These are phyloP conservation scores for Tromatobia lineatoria DNA, from an alignment of 2,888 invertebrate genomes.

Conservation along the genomic window DNA sequence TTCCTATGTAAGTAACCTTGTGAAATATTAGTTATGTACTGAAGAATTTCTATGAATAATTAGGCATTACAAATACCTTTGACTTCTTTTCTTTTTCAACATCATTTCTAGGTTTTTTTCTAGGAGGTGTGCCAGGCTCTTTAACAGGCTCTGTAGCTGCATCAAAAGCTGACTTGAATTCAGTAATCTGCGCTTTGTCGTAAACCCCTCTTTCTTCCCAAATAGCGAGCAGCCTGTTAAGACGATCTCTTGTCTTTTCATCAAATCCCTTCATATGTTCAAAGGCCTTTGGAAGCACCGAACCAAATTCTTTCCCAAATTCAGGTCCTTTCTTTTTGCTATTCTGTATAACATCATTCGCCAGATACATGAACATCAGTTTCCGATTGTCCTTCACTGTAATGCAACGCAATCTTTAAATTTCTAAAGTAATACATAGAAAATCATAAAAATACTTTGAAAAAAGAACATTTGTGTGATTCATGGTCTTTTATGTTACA, in stretches of 20 bases:
- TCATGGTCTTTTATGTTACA: background rate
- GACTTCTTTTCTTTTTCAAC: conserved; percentile 77
- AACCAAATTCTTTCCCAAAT: conserved; percentile 95
- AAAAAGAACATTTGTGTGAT: background rate
- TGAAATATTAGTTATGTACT: background rate
- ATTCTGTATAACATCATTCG: conserved; percentile 99
- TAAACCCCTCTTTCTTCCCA: conserved; percentile 98
- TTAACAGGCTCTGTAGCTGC: conserved; percentile 73
- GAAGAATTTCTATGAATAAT: background rate
- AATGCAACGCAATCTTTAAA: conserved; percentile 76
- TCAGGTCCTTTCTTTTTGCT: conserved; percentile 99
- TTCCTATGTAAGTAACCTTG: background rate
- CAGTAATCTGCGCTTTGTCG: conserved; percentile 92
- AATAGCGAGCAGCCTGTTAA: conserved; percentile 94
- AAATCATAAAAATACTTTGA: background rate
- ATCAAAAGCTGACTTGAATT: conserved; percentile 90
- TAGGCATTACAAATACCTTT: conserved; percentile 50
- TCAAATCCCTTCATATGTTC: conserved; percentile 93
- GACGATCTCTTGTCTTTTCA: conserved; percentile 92
- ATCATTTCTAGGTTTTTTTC: conserved; percentile 85
- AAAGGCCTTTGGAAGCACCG: conserved; percentile 93
- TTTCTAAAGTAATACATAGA: background rate
- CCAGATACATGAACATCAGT: conserved; percentile 98
- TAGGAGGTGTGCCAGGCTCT: conserved; percentile 83
- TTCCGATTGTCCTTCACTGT: conserved; percentile 94